A percentile compares a stretch with the other conserved stretches of the same genome.
These are phyloP conservation scores for Phocides pigmalion DNA, from an alignment of 1,140 invertebrate species.

Conservation along the genomic window DNA sequence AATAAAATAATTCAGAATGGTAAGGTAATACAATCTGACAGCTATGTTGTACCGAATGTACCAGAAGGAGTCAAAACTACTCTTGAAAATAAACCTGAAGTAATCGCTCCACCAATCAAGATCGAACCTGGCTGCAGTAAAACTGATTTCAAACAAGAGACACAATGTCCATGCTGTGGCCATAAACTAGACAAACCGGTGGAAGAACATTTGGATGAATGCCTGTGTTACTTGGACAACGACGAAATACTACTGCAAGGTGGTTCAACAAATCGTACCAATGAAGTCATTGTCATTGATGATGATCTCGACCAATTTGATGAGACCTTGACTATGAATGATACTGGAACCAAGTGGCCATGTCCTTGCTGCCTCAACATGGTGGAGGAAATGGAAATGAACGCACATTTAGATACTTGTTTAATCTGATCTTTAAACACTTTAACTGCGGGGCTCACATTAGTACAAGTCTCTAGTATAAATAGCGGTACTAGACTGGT, in stretches of 20 bases:
- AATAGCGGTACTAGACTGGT: no score
- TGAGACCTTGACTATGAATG: conserved; percentile 63
- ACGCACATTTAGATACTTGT: conserved; percentile 73
- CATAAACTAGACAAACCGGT: conserved; percentile 78
- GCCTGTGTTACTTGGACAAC: conserved; percentile 76
- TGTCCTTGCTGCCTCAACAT: conserved; percentile 77
- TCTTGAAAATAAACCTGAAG: neutral
- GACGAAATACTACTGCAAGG: conserved; percentile 54
- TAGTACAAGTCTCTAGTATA: no score
- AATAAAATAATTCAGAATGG: neutral
- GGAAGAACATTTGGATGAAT: conserved; percentile 87
- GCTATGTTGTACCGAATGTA: neutral
- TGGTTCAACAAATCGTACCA: conserved; percentile 52
- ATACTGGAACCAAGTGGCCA: conserved; percentile 73
- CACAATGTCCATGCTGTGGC: conserved; percentile 86
- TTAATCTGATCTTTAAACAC: conserved; percentile 49
- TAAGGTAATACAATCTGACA: conserved; percentile 1
- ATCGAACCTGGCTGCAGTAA: conserved; percentile 43
- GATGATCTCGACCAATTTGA: conserved; percentile 67
- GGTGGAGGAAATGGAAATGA: conserved; percentile 73
- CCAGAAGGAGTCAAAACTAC: neutral
- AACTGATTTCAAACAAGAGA: conserved; percentile 30
- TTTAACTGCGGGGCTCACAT: no score
- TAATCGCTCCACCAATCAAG: conserved; percentile 35
- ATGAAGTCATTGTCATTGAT: conserved; percentile 55